Evolutionary conservation across 2,888 invertebrate genomes (phyloP).

Genomic region (Caenorhabditis angaria): DNA sequence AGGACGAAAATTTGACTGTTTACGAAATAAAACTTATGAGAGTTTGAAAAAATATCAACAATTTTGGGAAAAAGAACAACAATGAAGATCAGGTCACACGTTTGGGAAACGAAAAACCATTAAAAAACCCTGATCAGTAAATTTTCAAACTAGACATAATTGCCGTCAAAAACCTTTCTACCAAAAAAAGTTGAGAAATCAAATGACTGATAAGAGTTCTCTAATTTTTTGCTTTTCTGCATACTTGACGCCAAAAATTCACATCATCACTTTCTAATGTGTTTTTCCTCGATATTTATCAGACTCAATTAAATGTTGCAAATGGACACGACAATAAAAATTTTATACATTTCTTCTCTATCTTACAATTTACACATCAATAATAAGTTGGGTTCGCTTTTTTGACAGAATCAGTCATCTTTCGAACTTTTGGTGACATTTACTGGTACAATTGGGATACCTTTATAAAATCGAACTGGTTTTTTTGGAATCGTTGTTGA

Average conservation of each 20-base stretch:
- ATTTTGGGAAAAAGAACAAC: too few relatives aligned
- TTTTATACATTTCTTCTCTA: not conserved
- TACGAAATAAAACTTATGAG: too few relatives aligned
- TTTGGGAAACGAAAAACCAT: too few relatives aligned
- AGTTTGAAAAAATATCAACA: too few relatives aligned
- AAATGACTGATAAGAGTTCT: not conserved
- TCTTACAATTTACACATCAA: not conserved
- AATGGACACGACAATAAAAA: not conserved
- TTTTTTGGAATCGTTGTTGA: not conserved
- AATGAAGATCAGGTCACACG: too few relatives aligned
- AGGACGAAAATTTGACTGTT: too few relatives aligned
- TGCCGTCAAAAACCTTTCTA: too few relatives aligned
- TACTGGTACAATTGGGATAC: conserved; percentile 33
- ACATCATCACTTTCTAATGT: not conserved
- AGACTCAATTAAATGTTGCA: not conserved
- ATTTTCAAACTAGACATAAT: not conserved
- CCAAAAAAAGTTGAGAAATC: not conserved
- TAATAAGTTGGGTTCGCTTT: not conserved
- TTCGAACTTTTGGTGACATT: conserved; percentile 8
- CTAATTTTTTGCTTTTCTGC: not conserved
- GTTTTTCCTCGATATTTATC: not conserved
- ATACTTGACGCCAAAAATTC: not conserved
- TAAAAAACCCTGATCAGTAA: not conserved
- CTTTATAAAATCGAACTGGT: conserved; percentile 29
- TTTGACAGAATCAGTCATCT: conserved; percentile 1